A percentile compares a stretch with the other conserved stretches of the same genome.
phyloP scores from a whole-genome alignment of 2,797 vertebrate genomes.

The Rhynchotus rufescens region DNA sequence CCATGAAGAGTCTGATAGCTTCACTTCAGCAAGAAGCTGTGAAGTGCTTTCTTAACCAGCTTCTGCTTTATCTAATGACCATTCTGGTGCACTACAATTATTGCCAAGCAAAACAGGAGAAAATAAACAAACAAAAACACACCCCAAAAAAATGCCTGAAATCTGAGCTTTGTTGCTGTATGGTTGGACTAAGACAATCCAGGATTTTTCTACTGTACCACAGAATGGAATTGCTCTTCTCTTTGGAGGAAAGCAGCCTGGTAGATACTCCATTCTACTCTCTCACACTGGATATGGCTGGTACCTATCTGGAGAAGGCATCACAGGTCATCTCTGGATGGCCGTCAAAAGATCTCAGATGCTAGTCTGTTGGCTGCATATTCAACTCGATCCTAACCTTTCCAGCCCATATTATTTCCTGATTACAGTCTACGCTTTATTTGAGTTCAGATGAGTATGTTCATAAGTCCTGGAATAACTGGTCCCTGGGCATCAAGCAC shows the following conservation, averaged over 20 bases:
- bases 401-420: neutral
- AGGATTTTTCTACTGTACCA: neutral
- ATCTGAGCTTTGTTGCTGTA: neutral
- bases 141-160: neutral
- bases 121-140: too few relatives aligned
- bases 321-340: neutral
- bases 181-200: neutral
- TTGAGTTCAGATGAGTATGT: constrained; percentile 37
- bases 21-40: neutral
- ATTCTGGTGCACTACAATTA: neutral
- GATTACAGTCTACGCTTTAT: neutral
- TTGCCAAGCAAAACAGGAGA: neutral
- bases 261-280: neutral
- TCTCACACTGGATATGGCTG: neutral
- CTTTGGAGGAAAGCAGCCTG: neutral
- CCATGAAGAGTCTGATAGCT: neutral
- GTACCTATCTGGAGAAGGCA: neutral
- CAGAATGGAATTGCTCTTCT: neutral
- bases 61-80: neutral
- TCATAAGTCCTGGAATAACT: constrained; percentile 42
- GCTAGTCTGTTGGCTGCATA: neutral
- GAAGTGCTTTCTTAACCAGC: neutral
- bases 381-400: neutral
- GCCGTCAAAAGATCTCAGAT: neutral
- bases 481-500: constrained; percentile 41